Percentiles rank a stretch among this genome's conserved stretches.
Conservation (phyloP, 2,888 invertebrate genomes). For the Agrotis clavis region DNA sequence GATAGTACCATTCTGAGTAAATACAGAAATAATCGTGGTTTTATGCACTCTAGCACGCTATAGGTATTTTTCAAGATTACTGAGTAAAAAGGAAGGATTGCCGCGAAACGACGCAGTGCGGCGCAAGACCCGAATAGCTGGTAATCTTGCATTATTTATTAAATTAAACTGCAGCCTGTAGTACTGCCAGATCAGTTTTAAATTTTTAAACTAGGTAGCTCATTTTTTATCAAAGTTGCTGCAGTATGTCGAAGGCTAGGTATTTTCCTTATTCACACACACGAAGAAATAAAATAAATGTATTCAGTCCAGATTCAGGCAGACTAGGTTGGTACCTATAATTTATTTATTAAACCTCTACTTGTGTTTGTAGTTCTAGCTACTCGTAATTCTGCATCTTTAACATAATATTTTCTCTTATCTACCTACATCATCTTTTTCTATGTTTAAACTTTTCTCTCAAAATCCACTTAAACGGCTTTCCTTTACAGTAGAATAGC, state of each 20-base stretch:
- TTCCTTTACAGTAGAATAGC: too few relatives aligned
- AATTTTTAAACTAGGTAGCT: not conserved
- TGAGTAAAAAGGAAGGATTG: conserved; percentile 24
- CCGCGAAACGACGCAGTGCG: conserved; percentile 42
- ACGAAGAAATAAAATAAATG: too few relatives aligned
- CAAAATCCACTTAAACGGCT: too few relatives aligned
- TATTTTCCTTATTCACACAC: not conserved
- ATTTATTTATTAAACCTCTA: not conserved
- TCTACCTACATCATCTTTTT: too few relatives aligned
- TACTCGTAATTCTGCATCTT: too few relatives aligned
- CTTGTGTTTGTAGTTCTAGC: not conserved
- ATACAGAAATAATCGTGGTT: conserved; percentile 46
- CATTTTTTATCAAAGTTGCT: not conserved
- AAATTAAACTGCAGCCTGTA: conserved; percentile 11
- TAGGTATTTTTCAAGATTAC: conserved; percentile 32
- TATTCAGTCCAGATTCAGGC: too few relatives aligned
- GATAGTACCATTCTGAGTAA: conserved; percentile 40
- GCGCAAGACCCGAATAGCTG: conserved; percentile 30
- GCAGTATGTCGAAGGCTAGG: not conserved
- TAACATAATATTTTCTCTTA: too few relatives aligned
- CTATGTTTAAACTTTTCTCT: too few relatives aligned
- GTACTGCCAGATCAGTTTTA: conserved; percentile 1
- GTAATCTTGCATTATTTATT: conserved; percentile 25
- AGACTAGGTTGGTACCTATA: too few relatives aligned
- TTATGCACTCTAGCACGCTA: conserved; percentile 40